Base-by-base conservation (phyloP, 2,888 invertebrate genomes). In the Cosmia trapezina region DNA sequence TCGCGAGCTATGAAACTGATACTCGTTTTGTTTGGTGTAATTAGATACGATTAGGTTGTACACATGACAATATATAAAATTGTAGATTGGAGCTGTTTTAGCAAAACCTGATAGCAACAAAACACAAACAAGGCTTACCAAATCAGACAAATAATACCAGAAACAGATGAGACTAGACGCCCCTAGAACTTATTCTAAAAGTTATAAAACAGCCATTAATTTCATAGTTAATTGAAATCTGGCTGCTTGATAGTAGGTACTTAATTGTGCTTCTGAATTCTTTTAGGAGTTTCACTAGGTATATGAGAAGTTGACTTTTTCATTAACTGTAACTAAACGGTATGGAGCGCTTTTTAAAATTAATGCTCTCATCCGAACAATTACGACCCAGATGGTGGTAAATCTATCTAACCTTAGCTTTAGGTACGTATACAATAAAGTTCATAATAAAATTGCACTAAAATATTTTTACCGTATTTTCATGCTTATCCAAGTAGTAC, bases 11-110 rank as follows among this genome's bases (percentile, higher is more conserved):
- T 64, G 8, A 47, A 62, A 47, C 14, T 33, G 19, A 28, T 12
- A 62, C 19, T 17, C 4, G 17, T 43, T 43, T 61, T 70, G 37
- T 66, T 70, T 45, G 14, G 6, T 14, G 56, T 47, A 56, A 47
- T 70, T 56, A 37, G 7, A 41, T 47, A 67, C 11, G 37, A 33
- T 54, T 33, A 54, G 9, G 17, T 43, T 14, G n/a, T n/a, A 54
- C 66, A 62, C 17, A 47, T 67, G 63, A 0, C 41, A 14, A 14
- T 22, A 11, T 5, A 12, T 5, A 3, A 14, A 1, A 9, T 28
- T 45, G 17, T 19, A 41, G 3, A 11, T 12, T n/a, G n/a, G n/a
- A n/a, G n/a, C 12, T 12, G 8, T 43, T 19, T 56, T 8, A n/a
- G 9, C 14, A 60, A 14, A 60, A 41, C 22, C 9, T 22, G 9